These are phyloP conservation scores for Sardinella longiceps DNA, from an alignment of 2,797 vertebrate species.

Conservation along the genomic window DNA sequence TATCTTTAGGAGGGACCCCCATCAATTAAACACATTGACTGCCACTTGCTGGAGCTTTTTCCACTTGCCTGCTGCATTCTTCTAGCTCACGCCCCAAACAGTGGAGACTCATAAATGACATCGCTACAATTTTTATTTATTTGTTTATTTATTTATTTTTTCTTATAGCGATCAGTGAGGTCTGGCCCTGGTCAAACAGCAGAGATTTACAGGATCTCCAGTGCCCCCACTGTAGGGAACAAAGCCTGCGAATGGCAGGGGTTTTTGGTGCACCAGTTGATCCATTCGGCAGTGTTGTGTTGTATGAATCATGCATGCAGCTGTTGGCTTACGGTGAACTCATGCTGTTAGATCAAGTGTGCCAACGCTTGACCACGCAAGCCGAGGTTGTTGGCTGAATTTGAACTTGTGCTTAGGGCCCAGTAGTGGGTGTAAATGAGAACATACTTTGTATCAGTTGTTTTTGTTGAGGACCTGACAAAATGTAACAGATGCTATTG, in stretches of 20 bases:
- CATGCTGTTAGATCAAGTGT: conserved; percentile 40
- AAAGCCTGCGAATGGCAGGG: conserved; percentile 40
- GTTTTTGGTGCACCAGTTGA: conserved; percentile 37
- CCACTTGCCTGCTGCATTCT: conserved; percentile 30
- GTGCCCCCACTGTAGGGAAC: conserved; percentile 26
- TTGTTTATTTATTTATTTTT: background rate
- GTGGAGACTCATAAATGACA: background rate
- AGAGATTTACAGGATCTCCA: background rate
- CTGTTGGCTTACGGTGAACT: conserved; percentile 41
- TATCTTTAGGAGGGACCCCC: conserved; percentile 46
- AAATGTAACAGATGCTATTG: background rate
- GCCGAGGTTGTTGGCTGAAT: conserved; percentile 30
- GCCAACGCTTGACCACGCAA: conserved; percentile 37
- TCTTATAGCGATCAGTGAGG: background rate
- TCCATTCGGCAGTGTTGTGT: conserved; percentile 23
- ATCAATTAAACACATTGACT: conserved; percentile 52
- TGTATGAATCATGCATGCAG: conserved; percentile 49
- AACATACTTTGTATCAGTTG: background rate
- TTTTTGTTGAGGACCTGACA: background rate
- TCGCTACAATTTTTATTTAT: background rate
- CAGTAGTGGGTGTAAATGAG: no score
- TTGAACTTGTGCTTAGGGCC: background rate
- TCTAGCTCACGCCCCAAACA: conserved; percentile 12
- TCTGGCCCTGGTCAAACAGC: background rate
- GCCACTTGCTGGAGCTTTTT: conserved; percentile 37